phyloP scores from a whole-genome alignment of 2,113 vertebrate genomes.

The Chaetodon auriga region DNA sequence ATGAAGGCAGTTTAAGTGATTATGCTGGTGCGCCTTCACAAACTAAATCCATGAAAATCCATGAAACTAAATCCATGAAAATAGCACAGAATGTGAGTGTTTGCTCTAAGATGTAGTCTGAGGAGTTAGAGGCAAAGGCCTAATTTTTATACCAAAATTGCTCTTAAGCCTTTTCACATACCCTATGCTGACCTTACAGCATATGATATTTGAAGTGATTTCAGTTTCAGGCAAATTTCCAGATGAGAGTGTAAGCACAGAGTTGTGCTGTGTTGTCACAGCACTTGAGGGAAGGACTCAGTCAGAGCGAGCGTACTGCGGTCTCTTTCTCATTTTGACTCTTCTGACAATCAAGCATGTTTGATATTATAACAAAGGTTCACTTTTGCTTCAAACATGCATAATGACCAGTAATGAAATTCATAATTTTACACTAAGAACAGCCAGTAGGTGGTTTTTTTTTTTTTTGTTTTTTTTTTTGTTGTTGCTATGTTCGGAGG shows the following conservation, averaged over 20 bases:
- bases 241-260: conserved; percentile 32
- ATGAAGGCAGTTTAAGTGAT: conserved; percentile 75
- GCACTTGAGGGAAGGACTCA: not conserved
- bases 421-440: not conserved
- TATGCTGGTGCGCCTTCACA: conserved; percentile 62
- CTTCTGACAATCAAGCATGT: conserved; percentile 16
- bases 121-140: conserved; percentile 34
- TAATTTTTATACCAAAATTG: conserved; percentile 45
- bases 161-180: conserved; percentile 37
- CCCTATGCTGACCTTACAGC: conserved; percentile 32
- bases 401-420: not conserved
- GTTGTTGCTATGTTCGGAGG: not conserved
- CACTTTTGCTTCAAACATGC: not conserved
- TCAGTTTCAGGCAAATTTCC: conserved; percentile 40
- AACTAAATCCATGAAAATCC: conserved; percentile 79
- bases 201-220: conserved; percentile 46
- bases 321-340: conserved; percentile 9
- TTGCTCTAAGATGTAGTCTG: conserved; percentile 41
- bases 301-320: not conserved
- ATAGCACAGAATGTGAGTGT: conserved; percentile 62
- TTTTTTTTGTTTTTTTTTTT: too few relatives aligned
- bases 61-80: conserved; percentile 70
- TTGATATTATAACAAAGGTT: conserved; percentile 9
- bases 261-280: conserved; percentile 17
- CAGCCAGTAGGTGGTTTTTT: not conserved